Conservation (phyloP, 2,888 invertebrate genomes). For the Drosophila nr. medialis region DNA sequence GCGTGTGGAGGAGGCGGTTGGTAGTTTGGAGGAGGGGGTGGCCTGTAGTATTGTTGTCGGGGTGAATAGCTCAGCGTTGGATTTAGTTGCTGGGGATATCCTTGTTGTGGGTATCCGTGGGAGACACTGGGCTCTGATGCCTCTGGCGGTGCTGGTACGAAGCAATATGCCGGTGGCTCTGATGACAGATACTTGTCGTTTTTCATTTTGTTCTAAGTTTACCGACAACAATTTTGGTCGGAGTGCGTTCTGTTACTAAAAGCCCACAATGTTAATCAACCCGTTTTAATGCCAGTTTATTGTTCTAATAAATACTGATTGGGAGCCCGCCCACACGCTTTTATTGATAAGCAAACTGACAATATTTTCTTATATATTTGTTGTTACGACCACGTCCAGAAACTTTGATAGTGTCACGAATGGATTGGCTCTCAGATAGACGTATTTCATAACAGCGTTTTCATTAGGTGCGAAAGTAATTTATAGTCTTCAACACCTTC, state of each 20-base stretch:
- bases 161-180: conserved; percentile 26
- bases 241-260: conserved; percentile 21
- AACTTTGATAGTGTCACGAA: background rate
- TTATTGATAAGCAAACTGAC: conserved; percentile 32
- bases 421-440: background rate
- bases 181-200: conserved; percentile 42
- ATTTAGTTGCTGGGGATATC: conserved; percentile 1
- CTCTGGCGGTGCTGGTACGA: conserved; percentile 24
- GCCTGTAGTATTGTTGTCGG: background rate
- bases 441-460: background rate
- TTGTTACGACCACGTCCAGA: background rate
- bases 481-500: conserved; percentile 11
- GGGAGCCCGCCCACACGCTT: background rate
- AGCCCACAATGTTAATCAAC: background rate
- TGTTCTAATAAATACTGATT: conserved; percentile 2
- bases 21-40: conserved; percentile 12
- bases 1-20: background rate
- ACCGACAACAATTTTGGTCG: background rate
- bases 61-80: conserved; percentile 17
- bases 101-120: conserved; percentile 22
- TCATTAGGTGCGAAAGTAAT: background rate
- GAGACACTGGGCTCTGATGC: background rate
- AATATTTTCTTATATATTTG: conserved; percentile 5
- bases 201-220: conserved; percentile 32
- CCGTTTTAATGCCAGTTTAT: background rate